Percentiles rank a stretch among this genome's conserved stretches.
Conservation (phyloP, 1,140 invertebrate species). For the Papilio aristodemus region DNA sequence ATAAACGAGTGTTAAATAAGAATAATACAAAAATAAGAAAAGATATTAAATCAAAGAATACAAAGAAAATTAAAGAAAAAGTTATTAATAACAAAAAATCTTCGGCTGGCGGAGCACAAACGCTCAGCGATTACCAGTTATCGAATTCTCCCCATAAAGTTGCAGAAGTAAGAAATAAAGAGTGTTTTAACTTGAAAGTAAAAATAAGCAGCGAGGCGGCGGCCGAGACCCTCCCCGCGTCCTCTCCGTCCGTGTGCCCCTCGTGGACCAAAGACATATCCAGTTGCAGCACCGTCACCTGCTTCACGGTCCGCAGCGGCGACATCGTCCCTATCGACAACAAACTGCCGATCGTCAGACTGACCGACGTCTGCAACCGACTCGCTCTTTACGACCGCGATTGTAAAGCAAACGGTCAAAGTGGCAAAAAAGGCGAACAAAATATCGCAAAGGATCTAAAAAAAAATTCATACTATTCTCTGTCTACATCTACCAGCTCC, state of each 20-base stretch:
- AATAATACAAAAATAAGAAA: background rate
- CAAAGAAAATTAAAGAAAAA: background rate
- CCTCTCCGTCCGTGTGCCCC: slow-evolving; percentile 37
- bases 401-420: too few relatives aligned
- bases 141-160: background rate
- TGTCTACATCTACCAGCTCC: background rate
- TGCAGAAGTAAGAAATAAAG: background rate
- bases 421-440: too few relatives aligned
- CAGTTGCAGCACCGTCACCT: slow-evolving; percentile 54
- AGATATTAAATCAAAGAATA: background rate
- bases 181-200: background rate
- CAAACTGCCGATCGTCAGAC: slow-evolving; percentile 54
- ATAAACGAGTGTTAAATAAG: background rate
- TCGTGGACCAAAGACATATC: slow-evolving; percentile 69
- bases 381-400: too few relatives aligned
- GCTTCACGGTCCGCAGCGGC: slow-evolving; percentile 49
- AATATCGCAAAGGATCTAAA: too few relatives aligned
- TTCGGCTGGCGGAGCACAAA: background rate
- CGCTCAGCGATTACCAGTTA: background rate
- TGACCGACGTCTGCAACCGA: slow-evolving; percentile 39
- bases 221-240: background rate
- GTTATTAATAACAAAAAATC: background rate
- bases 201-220: background rate
- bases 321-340: slow-evolving; percentile 59
- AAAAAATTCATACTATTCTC: background rate